Evolutionary conservation across 2,888 invertebrate genomes (phyloP), one percentile per base, ranked within the genome.

Genomic region (Kryphioiulus occultus): DNA sequence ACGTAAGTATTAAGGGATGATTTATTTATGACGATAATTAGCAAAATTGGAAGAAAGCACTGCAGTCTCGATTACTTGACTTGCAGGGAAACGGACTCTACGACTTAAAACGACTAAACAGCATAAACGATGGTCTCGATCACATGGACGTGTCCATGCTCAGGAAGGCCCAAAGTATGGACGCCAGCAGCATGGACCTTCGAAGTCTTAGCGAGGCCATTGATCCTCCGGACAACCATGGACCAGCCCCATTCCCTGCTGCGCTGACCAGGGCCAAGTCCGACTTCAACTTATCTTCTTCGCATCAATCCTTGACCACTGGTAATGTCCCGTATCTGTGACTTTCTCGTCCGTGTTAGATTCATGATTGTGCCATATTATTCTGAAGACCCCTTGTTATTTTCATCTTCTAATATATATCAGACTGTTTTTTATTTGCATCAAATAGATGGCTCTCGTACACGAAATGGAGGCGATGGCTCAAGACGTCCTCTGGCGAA

Each of bases 261-360:
- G 85, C 89, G 39, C 89, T 91, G 39, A 89, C 90, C 83, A 94
- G 97, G 90, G 97, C 97, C 90, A 96, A 96, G 92, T 97, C 97
- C 22, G 97, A 97, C 92, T 96, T 95, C 91, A 97, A 97, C 93
- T 92, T 97, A 89, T 95, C 95, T 91, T 94, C 95, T 84, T 95
- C 95, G 88, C 94, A 95, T 87, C 94, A 95, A 90, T 94, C 94
- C 53, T 93, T 89, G n/a, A 39, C 78, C 4, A 87, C 12, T 78
- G 83, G 83, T 83, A 35, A 78, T 44, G 9, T 4, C 5, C 44
- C 12, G 44, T 44, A 44, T 44, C 44, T 44, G 10, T 35, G 35
- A 35, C 35, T 44, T 44, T 44, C 15, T 44, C 10, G 44, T 9
- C 5, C 10, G 44, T 44, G 9, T 12, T 44, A 12, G 9, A 44